A percentile compares a stretch with the other conserved stretches of the same genome.
These are phyloP conservation scores for Acanthiza pusilla DNA, from an alignment of 2,797 vertebrate genomes.

Conservation along the genomic window DNA sequence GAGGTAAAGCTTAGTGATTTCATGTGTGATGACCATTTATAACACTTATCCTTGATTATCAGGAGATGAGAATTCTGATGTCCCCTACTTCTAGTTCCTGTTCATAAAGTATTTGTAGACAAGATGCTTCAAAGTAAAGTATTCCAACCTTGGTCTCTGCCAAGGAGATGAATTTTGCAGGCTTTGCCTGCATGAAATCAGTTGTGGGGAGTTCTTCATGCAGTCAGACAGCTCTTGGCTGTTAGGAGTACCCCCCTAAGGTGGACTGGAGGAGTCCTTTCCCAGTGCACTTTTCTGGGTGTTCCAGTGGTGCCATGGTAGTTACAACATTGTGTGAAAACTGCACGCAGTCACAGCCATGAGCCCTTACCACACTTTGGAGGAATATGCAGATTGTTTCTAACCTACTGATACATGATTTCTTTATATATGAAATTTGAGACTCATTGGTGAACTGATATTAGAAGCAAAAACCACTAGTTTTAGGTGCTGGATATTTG, in stretches of 20 bases:
- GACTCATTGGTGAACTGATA: background rate
- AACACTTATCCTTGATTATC: background rate
- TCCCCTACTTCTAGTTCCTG: background rate
- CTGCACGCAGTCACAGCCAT: accelerated
- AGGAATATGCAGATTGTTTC: background rate
- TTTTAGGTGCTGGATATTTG: background rate
- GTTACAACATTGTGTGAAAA: background rate
- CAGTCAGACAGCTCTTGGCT: background rate
- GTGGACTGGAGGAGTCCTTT: background rate
- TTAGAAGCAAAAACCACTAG: background rate
- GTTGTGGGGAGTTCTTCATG: background rate
- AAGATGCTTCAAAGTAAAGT: background rate
- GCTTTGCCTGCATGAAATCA: background rate
- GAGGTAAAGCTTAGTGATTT: background rate
- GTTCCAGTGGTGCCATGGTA: background rate
- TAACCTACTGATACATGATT: background rate
- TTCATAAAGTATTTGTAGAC: background rate
- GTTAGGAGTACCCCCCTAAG: background rate
- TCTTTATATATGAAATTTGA: background rate
- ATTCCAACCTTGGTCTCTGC: background rate
- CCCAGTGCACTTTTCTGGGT: background rate
- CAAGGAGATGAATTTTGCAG: background rate
- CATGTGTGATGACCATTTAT: background rate
- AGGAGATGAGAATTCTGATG: background rate
- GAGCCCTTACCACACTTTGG: background rate